A percentile compares a stretch with the other conserved stretches of the same genome.
These are phyloP conservation scores for Heliconius cydno DNA, from an alignment of 2,888 invertebrate species.

Conservation along the genomic window DNA sequence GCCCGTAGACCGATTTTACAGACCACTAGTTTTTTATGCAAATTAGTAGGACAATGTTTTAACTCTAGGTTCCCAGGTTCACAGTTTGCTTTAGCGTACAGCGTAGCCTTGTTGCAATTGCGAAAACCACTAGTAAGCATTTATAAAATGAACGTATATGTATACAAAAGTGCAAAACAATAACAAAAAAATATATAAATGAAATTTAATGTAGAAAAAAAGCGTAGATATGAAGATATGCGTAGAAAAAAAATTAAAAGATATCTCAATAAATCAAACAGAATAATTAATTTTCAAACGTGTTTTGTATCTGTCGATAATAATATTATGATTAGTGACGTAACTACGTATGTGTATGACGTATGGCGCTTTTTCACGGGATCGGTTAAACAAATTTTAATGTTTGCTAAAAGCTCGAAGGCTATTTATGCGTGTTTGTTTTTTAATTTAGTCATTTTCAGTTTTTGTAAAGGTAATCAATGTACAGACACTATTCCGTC, in stretches of 20 bases:
- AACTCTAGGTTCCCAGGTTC: no score
- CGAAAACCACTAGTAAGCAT: background rate
- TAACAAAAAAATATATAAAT: background rate
- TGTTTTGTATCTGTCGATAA: slow-evolving; percentile 7
- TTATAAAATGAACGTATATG: background rate
- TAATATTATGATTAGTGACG: background rate
- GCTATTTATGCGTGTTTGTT: background rate
- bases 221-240: no score
- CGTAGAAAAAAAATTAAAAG: no score
- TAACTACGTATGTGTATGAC: background rate
- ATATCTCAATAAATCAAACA: background rate
- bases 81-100: no score
- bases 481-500: no score
- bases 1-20: no score
- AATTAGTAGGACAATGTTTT: no score
- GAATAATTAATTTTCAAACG: background rate
- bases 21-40: no score
- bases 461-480: no score
- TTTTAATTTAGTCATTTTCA: no score
- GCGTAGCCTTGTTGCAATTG: no score
- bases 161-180: background rate
- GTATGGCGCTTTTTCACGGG: background rate
- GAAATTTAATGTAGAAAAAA: no score
- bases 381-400: background rate
- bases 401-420: background rate